phyloP scores from a whole-genome alignment of 2,113 vertebrate species.

The Paralichthys olivaceus region DNA sequence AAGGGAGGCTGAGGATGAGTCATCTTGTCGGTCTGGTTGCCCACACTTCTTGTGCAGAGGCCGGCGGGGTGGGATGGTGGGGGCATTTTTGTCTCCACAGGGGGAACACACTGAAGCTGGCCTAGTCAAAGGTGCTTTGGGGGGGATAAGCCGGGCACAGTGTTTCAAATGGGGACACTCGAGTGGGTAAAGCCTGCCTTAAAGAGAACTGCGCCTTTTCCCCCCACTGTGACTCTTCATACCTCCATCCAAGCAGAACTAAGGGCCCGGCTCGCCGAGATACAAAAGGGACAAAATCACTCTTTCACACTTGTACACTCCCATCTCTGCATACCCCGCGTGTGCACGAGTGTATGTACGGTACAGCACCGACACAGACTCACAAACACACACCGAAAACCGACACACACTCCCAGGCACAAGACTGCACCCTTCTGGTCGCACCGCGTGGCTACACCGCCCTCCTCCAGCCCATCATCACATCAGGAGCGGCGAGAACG shows the following conservation, averaged over 20 bases:
- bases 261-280: slow-evolving; percentile 66
- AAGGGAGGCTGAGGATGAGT: slow-evolving; percentile 66
- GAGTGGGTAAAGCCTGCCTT: slow-evolving; percentile 76
- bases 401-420: slow-evolving; percentile 57
- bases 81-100: not conserved
- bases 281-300: slow-evolving; percentile 68
- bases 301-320: slow-evolving; percentile 65
- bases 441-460: slow-evolving; percentile 28
- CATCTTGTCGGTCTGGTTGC: slow-evolving; percentile 58
- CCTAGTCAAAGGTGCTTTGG: slow-evolving; percentile 65
- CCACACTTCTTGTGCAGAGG: slow-evolving; percentile 44
- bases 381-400: slow-evolving; percentile 45
- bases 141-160: slow-evolving; percentile 70
- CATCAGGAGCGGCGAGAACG: slow-evolving; percentile 10
- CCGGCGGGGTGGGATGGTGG: slow-evolving; percentile 26
- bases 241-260: slow-evolving; percentile 74
- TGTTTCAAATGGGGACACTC: slow-evolving; percentile 77
- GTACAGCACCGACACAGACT: slow-evolving; percentile 41
- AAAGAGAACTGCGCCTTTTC: slow-evolving; percentile 49
- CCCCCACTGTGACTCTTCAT: slow-evolving; percentile 69
- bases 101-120: slow-evolving; percentile 41
- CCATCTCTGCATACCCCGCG: slow-evolving; percentile 49
- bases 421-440: slow-evolving; percentile 72
- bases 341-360: slow-evolving; percentile 29
- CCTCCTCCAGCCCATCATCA: slow-evolving; percentile 8